Percentiles rank a stretch among this genome's conserved stretches.
These are phyloP conservation scores for Peromyscus polionotus DNA, from an alignment of 2,113 vertebrate species.

Conservation along the genomic window DNA sequence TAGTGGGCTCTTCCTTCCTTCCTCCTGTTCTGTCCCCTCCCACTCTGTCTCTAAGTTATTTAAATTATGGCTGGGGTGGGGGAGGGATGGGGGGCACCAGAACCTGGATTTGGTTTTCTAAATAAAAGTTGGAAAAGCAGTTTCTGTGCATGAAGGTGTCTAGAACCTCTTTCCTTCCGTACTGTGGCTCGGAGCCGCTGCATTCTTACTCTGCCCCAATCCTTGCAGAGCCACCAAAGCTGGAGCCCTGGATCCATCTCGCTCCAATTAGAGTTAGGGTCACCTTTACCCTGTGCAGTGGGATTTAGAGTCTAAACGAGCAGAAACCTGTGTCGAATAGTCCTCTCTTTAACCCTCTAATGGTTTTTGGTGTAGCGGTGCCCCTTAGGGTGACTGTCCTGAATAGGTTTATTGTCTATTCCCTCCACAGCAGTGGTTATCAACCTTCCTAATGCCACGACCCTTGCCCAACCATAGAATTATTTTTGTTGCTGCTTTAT, in stretches of 20 bases:
- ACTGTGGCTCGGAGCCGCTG: not conserved
- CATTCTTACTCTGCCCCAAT: not conserved
- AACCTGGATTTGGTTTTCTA: slow-evolving; percentile 81
- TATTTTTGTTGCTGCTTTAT: too few relatives aligned
- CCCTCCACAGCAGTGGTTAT: not conserved
- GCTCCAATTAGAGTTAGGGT: not conserved
- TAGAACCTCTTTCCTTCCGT: not conserved
- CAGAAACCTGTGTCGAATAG: too few relatives aligned
- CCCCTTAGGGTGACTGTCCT: too few relatives aligned
- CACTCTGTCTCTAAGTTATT: slow-evolving; percentile 82
- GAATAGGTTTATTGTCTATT: too few relatives aligned
- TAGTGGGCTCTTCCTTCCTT: slow-evolving; percentile 78
- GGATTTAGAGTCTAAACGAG: not conserved
- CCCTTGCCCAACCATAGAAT: too few relatives aligned
- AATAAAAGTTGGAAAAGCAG: slow-evolving; percentile 83
- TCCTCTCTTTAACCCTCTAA: not conserved
- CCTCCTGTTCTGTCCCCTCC: not conserved
- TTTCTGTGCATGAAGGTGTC: not conserved
- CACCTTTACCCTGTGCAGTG: not conserved
- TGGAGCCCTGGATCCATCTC: not conserved
- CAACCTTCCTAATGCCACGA: too few relatives aligned
- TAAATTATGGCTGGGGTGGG: slow-evolving; percentile 82
- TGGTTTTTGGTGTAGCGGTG: too few relatives aligned
- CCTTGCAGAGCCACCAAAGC: fast-evolving
- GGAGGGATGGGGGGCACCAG: slow-evolving; percentile 55